Percentiles rank a stretch among this genome's conserved stretches.
These are phyloP conservation scores for Falco cherrug DNA, from an alignment of 2,797 vertebrate species.

Conservation along the genomic window DNA sequence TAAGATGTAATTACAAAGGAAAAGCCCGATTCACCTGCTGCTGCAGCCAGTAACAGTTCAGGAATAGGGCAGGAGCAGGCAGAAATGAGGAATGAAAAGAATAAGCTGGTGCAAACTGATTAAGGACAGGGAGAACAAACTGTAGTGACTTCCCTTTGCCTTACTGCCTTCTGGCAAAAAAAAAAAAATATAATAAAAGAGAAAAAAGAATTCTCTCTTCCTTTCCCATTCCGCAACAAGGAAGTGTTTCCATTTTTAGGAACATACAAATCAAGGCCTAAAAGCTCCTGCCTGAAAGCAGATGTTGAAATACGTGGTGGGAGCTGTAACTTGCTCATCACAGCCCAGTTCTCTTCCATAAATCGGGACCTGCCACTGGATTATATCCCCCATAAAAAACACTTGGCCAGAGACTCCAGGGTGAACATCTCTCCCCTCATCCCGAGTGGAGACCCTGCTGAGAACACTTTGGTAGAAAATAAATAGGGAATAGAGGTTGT, in stretches of 20 bases:
- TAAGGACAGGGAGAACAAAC: not conserved
- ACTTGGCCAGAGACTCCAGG: not conserved
- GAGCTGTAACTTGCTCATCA: not conserved
- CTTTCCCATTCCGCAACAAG: not conserved
- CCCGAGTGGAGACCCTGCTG: not conserved
- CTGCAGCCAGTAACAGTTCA: not conserved
- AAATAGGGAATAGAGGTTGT: not conserved
- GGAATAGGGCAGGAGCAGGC: not conserved
- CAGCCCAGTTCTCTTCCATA: not conserved
- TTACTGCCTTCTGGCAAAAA: not conserved
- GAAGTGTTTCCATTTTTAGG: not conserved
- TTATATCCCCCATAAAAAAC: constrained; percentile 15
- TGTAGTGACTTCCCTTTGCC: not conserved
- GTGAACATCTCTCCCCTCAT: not conserved
- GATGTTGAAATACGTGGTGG: not conserved
- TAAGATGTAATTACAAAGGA: not conserved
- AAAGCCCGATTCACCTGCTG: not conserved
- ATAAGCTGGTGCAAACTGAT: not conserved
- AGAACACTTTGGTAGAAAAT: not conserved
- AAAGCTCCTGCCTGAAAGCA: not conserved
- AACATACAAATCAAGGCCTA: not conserved
- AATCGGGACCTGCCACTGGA: not conserved
- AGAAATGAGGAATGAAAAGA: not conserved
- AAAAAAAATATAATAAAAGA: not conserved
- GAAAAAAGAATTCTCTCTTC: not conserved